A percentile compares a stretch with the other conserved stretches of the same genome.
These are phyloP conservation scores for Conus ventricosus DNA, from an alignment of 1,140 invertebrate species.

Conservation along the genomic window DNA sequence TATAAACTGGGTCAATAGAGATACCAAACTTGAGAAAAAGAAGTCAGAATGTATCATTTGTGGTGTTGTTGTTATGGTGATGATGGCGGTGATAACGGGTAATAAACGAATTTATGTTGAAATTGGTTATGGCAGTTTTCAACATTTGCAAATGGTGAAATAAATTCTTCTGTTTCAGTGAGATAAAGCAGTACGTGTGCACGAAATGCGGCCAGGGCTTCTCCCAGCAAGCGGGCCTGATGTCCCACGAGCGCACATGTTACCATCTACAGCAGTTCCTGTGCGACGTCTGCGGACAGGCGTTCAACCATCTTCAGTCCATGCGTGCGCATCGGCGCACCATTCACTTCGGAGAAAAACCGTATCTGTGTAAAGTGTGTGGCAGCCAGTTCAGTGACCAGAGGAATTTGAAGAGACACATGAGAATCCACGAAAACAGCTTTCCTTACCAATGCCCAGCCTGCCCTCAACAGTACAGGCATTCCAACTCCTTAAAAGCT, in stretches of 20 bases:
- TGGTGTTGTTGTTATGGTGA: too few relatives aligned
- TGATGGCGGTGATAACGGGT: too few relatives aligned
- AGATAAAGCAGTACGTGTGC: slow-evolving; percentile 63
- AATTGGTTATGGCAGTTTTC: too few relatives aligned
- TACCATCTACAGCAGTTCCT: slow-evolving; percentile 53
- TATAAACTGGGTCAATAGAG: too few relatives aligned
- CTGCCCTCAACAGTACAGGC: slow-evolving; percentile 57
- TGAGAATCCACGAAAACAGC: slow-evolving; percentile 61
- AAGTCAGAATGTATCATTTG: too few relatives aligned
- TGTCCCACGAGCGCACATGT: slow-evolving; percentile 55
- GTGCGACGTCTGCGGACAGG: slow-evolving; percentile 62
- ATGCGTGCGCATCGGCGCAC: slow-evolving; percentile 55
- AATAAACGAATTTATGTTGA: too few relatives aligned
- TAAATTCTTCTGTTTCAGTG: slow-evolving; percentile 33
- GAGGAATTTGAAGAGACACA: slow-evolving; percentile 58
- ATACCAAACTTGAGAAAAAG: too few relatives aligned
- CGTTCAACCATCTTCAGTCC: slow-evolving; percentile 56
- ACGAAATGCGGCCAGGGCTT: slow-evolving; percentile 66
- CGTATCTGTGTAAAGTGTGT: slow-evolving; percentile 53
- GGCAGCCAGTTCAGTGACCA: slow-evolving; percentile 56
- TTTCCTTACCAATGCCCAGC: slow-evolving; percentile 56
- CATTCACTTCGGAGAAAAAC: slow-evolving; percentile 58
- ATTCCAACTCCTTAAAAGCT: slow-evolving; percentile 63
- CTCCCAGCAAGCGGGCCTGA: slow-evolving; percentile 61
- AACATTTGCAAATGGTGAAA: too few relatives aligned